These are phyloP conservation scores for Hylaeus anthracinus DNA, from an alignment of 1,140 invertebrate species.

Conservation along the genomic window DNA sequence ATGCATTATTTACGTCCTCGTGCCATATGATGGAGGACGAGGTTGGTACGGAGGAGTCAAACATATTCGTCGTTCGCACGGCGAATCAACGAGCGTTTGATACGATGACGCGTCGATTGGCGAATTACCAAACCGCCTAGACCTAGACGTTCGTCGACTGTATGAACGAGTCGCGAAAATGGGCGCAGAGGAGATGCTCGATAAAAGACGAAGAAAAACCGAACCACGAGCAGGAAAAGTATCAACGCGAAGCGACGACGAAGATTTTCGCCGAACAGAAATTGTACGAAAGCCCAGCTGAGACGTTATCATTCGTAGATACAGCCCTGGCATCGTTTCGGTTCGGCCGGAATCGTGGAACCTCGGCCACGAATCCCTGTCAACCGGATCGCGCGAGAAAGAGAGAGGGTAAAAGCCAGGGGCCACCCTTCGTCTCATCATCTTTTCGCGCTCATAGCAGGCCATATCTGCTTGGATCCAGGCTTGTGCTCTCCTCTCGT, in stretches of 20 bases:
- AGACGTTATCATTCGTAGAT: constrained; percentile 12
- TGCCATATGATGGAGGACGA: neutral
- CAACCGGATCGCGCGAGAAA: constrained; percentile 66
- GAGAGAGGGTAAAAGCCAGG: constrained; percentile 58
- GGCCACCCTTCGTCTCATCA: constrained; percentile 76
- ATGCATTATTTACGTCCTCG: constrained; percentile 35
- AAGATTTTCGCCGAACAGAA: neutral
- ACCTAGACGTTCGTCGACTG: too few species aligned
- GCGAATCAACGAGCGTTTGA: constrained; percentile 22
- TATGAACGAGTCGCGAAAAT: neutral
- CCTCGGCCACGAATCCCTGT: constrained; percentile 68
- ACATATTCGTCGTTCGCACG: constrained; percentile 25
- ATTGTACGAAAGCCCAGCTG: neutral
- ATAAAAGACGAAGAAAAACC: neutral
- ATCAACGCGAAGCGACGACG: too few species aligned
- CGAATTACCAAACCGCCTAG: too few species aligned
- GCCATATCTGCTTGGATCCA: constrained; percentile 68
- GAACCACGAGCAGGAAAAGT: neutral
- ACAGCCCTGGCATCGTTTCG: constrained; percentile 55
- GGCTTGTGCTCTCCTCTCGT: constrained; percentile 51
- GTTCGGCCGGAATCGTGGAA: constrained; percentile 65
- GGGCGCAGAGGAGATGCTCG: too few species aligned
- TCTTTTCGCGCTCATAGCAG: constrained; percentile 77
- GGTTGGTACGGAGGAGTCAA: constrained; percentile 1
- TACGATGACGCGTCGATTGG: neutral